These are phyloP conservation scores for Teleopsis dalmanni DNA, from an alignment of 1,140 invertebrate genomes.

Conservation along the genomic window DNA sequence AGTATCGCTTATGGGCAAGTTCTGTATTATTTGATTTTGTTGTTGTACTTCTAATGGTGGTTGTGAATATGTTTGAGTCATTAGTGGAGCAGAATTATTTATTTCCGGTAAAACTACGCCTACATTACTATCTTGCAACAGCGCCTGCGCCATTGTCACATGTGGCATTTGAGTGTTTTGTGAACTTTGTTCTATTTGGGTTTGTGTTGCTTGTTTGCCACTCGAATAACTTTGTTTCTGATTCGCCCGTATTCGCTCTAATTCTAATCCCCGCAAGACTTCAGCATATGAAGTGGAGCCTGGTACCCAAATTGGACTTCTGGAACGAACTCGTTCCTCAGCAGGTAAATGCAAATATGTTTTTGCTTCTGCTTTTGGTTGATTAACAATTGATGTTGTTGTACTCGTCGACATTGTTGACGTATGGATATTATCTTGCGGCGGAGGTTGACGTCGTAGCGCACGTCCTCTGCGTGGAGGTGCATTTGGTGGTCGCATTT, in stretches of 20 bases:
- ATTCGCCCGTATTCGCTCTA: constrained; percentile 22
- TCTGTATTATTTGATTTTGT: neutral
- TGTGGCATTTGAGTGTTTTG: too few relatives aligned
- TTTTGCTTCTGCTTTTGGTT: constrained; percentile 16
- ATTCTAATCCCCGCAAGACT: constrained; percentile 57
- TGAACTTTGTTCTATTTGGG: neutral
- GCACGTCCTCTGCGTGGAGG: constrained; percentile 32
- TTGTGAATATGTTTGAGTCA: neutral
- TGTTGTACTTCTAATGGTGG: neutral
- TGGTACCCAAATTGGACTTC: constrained; percentile 63
- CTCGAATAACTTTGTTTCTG: neutral
- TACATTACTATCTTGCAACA: constrained; percentile 1
- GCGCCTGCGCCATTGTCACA: constrained; percentile 10
- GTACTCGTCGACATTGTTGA: constrained; percentile 9
- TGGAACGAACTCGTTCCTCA: constrained; percentile 49
- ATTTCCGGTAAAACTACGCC: neutral
- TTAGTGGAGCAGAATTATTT: neutral
- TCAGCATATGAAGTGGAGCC: constrained; percentile 70
- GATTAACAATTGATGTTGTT: constrained; percentile 12
- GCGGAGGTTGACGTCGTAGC: constrained; percentile 21
- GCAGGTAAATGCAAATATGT: constrained; percentile 23
- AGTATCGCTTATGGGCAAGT: neutral
- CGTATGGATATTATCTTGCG: constrained; percentile 14
- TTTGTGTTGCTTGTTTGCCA: neutral
- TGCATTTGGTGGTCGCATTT: constrained; percentile 17